These are phyloP conservation scores for Antechinus flavipes DNA, from an alignment of 2,113 vertebrate genomes.

Conservation along the genomic window DNA sequence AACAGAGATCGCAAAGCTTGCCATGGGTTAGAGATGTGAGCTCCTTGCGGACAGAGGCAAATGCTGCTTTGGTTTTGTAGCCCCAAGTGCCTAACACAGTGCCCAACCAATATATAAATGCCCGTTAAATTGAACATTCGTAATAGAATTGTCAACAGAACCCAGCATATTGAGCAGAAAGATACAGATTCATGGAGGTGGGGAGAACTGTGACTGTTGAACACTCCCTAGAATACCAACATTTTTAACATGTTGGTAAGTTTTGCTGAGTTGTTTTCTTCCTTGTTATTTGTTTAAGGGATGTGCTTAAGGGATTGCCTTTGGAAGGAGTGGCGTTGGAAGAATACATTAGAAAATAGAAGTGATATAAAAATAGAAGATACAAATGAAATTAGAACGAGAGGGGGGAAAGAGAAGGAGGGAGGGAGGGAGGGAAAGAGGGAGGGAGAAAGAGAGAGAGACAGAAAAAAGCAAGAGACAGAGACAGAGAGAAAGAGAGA, in stretches of 20 bases:
- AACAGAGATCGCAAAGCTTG: background rate
- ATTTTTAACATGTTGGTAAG: background rate
- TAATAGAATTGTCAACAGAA: conserved; percentile 40
- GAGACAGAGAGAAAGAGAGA: too few species aligned
- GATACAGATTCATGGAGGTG: background rate
- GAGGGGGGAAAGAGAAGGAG: too few species aligned
- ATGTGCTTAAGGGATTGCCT: background rate
- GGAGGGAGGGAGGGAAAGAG: too few species aligned
- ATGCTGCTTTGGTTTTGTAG: background rate
- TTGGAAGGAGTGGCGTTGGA: background rate
- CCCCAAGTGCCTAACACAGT: background rate
- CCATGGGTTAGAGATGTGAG: background rate
- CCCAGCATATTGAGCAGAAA: conserved; percentile 69
- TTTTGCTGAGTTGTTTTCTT: background rate
- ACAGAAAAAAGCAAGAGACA: too few species aligned
- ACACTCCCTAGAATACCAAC: background rate
- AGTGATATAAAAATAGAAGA: background rate
- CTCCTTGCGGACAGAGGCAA: background rate
- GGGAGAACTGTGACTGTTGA: background rate
- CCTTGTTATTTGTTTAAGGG: background rate
- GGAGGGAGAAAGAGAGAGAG: too few species aligned
- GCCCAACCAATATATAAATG: background rate
- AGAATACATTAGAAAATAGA: background rate
- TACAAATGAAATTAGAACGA: background rate
- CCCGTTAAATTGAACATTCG: background rate